Evolutionary conservation across 2,113 vertebrate species (phyloP).

Genomic region (Psammodynastes pulverulentus): DNA sequence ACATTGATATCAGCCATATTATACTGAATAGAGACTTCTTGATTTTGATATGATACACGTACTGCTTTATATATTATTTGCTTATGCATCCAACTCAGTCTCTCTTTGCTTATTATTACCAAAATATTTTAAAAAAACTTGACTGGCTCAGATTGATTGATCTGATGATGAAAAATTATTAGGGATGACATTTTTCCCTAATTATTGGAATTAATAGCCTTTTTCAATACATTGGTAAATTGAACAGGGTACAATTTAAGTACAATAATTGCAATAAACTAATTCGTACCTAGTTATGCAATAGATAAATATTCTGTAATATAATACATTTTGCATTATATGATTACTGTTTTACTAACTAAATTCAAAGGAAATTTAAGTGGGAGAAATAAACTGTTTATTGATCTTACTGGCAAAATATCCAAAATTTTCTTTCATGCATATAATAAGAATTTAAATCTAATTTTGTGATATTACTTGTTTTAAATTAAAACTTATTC

Average conservation of each 20-base stretch:
- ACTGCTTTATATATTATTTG: neutral
- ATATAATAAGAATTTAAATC: neutral
- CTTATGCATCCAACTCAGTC: neutral
- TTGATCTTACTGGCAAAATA: neutral
- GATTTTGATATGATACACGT: neutral
- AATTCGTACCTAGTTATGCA: neutral
- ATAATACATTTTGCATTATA: neutral
- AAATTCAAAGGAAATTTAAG: constrained; percentile 24
- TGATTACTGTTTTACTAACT: neutral
- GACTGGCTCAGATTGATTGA: neutral
- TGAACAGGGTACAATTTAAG: too few species aligned
- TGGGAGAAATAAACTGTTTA: neutral
- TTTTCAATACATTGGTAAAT: too few species aligned
- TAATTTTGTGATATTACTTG: neutral
- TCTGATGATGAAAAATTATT: neutral
- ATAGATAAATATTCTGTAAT: neutral
- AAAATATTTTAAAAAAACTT: neutral
- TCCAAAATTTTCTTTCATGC: neutral
- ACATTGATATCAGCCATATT: neutral
- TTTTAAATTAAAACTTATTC: neutral
- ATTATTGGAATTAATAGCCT: neutral
- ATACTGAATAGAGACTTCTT: neutral
- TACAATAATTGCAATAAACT: too few species aligned
- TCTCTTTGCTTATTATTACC: neutral
- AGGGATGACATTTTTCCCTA: neutral